Evolutionary conservation across 2,113 vertebrate species (phyloP).

Genomic region (Perognathus longimembris): DNA sequence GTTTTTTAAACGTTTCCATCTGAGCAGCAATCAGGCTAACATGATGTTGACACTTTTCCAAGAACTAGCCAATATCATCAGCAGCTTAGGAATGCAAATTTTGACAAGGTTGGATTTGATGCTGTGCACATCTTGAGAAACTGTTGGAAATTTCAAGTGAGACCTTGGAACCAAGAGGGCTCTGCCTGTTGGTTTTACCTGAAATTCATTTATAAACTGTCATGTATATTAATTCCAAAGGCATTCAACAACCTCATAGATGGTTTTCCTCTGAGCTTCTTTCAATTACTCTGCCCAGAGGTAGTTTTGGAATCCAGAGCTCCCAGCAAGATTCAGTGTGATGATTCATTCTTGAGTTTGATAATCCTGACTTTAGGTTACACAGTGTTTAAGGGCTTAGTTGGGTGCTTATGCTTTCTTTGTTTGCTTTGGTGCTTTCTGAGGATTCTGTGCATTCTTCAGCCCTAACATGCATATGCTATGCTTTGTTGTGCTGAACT

Average conservation of each 20-base stretch:
- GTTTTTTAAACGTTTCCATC: slow-evolving; percentile 68
- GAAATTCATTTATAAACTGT: background rate
- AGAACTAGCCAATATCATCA: slow-evolving; percentile 35
- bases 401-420: background rate
- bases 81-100: slow-evolving; percentile 58
- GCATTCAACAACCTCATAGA: background rate
- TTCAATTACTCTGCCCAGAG: background rate
- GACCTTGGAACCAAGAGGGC: background rate
- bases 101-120: slow-evolving; percentile 50
- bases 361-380: slow-evolving; percentile 3
- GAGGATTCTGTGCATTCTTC: background rate
- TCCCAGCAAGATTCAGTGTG: background rate
- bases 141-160: background rate
- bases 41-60: slow-evolving; percentile 49
- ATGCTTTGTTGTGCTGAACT: background rate
- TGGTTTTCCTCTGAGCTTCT: background rate
- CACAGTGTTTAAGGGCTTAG: background rate
- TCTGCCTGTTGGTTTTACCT: background rate
- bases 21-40: slow-evolving; percentile 28
- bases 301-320: background rate
- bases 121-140: slow-evolving; percentile 34
- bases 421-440: background rate
- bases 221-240: background rate
- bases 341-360: background rate
- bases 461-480: too few relatives aligned